A percentile compares a stretch with the other conserved stretches of the same genome.
Conservation (phyloP, 1,140 invertebrate genomes). For the Bombus confusus region DNA sequence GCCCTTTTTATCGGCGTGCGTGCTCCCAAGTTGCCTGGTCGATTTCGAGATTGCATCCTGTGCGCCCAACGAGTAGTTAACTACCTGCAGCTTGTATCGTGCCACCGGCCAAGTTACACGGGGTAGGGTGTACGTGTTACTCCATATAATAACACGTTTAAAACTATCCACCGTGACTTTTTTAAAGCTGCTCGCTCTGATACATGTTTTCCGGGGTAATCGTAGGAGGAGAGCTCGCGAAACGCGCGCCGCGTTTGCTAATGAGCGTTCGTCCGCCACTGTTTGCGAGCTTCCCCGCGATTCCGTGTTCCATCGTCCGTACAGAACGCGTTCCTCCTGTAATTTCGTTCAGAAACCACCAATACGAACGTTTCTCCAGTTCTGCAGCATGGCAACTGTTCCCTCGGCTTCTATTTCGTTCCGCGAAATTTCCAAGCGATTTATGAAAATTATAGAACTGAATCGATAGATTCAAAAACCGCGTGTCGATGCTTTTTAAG, state of each 20-base stretch:
- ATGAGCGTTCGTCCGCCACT: background rate
- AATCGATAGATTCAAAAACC: too few relatives aligned
- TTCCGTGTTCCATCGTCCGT: background rate
- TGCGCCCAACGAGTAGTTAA: slow-evolving; percentile 46
- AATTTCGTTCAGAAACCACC: background rate
- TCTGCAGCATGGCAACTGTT: too few relatives aligned
- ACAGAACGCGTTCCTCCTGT: background rate
- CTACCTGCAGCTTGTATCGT: slow-evolving; percentile 62
- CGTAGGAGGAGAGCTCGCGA: slow-evolving; percentile 11
- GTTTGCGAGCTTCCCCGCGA: background rate
- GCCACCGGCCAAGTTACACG: background rate
- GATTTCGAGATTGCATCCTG: slow-evolving; percentile 55
- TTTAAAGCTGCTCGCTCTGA: slow-evolving; percentile 43
- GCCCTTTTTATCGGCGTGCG: slow-evolving; percentile 59
- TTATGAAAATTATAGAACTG: too few relatives aligned
- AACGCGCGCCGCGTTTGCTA: background rate
- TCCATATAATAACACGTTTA: slow-evolving; percentile 60
- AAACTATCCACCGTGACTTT: slow-evolving; percentile 60
- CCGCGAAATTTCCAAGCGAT: background rate
- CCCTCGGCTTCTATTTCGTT: background rate
- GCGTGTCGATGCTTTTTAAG: background rate
- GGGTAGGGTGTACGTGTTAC: slow-evolving; percentile 47
- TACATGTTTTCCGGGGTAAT: slow-evolving; percentile 16
- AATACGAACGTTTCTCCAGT: background rate
- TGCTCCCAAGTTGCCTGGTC: slow-evolving; percentile 48